Evolutionary conservation across 1,140 invertebrate genomes (phyloP), one percentile per base, ranked within the genome.

Genomic region (Caenorhabditis inopinata): DNA sequence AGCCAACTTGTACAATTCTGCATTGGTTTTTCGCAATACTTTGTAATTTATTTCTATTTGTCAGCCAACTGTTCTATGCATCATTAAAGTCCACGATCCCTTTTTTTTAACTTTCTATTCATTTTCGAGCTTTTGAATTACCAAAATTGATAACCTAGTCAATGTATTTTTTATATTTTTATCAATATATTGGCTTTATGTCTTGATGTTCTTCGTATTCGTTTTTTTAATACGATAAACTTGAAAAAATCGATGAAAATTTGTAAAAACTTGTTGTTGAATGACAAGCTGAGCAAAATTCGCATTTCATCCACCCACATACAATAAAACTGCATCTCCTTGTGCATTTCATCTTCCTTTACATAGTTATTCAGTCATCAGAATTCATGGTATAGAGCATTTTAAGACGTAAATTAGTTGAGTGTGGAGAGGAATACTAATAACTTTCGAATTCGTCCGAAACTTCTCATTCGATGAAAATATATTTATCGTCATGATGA

Each of bases 341-440:
- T n/a, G n/a, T n/a, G n/a, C n/a, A n/a, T n/a, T n/a, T 68, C 58
- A 25, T 32, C 38, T 42, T 16, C 58, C 21, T 32, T 68, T 68
- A 68, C 58, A 38, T 32, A 68, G 58, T 68, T 32, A 68, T 68
- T 68, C 58, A 68, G 58, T 68, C 58, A 68, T 68, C 58, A 68
- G 4, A 38, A 68, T 68, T 68, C 58, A 32, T 32, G 25, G 32
- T 58, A 58, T 68, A 68, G 35, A 29, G 58, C 38, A 68, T 68
- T 32, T 29, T 68, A 32, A 68, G 38, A 68, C 32, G 29, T 21
- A 29, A 68, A 68, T 68, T 68, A 68, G 58, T 9, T 25, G 16
- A 6, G 7, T 38, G 58, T 38, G 29, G 38, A 27, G n/a, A 16
- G n/a, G 58, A 68, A 68, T 68, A 21, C 32, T 21, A 68, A 68